Percentiles rank a stretch among this genome's conserved stretches.
These are phyloP conservation scores for Neolamprologus brichardi DNA, from an alignment of 2,113 vertebrate genomes.

Conservation along the genomic window DNA sequence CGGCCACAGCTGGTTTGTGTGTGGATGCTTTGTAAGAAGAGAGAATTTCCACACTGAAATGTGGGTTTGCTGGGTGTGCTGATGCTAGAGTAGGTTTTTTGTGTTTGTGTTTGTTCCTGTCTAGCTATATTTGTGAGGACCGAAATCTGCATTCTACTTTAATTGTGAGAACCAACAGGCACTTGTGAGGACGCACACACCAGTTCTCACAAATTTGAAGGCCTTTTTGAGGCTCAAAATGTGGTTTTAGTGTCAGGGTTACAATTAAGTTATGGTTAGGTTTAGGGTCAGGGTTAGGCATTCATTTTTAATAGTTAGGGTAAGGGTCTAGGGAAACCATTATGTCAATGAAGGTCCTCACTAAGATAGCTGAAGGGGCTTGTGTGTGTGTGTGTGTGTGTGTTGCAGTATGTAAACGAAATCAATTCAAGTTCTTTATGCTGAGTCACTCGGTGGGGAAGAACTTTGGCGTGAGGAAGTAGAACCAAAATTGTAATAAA, in stretches of 20 bases:
- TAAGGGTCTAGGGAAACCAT: not conserved
- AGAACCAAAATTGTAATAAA: not conserved
- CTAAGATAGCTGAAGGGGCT: not conserved
- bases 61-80: not conserved
- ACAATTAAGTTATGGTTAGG: too few relatives aligned
- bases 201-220: too few relatives aligned
- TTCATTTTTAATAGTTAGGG: not conserved
- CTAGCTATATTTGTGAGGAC: not conserved
- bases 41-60: not conserved
- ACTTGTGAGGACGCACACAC: too few relatives aligned
- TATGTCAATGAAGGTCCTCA: not conserved
- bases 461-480: not conserved
- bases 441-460: not conserved
- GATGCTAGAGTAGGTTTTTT: not conserved
- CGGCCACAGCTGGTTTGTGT: conserved; percentile 18
- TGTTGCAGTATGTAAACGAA: conserved; percentile 12
- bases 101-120: not conserved
- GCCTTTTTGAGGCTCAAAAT: too few relatives aligned
- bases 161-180: not conserved
- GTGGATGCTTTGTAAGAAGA: not conserved
- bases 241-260: too few relatives aligned
- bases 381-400: not conserved
- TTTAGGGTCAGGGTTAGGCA: too few relatives aligned
- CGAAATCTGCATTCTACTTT: not conserved
- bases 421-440: not conserved